Conservation (phyloP, 2,888 invertebrate species). For the Gisinianus flammeolus region DNA sequence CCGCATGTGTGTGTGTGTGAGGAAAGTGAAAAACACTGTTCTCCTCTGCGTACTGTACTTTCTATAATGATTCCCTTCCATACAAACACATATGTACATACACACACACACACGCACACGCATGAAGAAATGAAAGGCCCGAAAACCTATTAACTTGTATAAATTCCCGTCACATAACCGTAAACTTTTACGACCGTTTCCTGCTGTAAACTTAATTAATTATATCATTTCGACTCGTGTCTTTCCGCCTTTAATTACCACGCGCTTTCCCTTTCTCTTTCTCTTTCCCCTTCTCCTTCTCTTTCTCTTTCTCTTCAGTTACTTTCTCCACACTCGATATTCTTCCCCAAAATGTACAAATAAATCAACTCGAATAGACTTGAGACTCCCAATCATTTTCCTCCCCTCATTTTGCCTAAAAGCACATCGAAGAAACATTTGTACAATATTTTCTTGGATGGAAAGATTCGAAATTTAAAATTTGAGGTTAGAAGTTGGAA, state of each 20-base stretch:
- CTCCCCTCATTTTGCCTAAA: not conserved
- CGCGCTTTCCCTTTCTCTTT: not conserved
- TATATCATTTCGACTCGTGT: conserved; percentile 26
- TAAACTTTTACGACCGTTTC: conserved; percentile 23
- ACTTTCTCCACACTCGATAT: too few species aligned
- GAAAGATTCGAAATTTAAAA: not conserved
- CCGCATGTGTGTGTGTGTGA: not conserved
- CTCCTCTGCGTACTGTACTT: not conserved
- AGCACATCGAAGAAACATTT: too few species aligned
- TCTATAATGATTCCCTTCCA: too few species aligned
- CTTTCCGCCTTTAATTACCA: conserved; percentile 11
- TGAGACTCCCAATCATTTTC: not conserved
- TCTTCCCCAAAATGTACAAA: too few species aligned
- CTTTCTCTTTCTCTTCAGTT: too few species aligned
- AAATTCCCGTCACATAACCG: conserved; percentile 22
- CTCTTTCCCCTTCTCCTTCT: not conserved
- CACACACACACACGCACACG: not conserved
- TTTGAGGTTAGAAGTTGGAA: not conserved
- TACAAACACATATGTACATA: conserved; percentile 6
- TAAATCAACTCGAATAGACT: too few species aligned
- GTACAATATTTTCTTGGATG: too few species aligned
- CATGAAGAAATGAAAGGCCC: not conserved
- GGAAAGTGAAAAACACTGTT: not conserved
- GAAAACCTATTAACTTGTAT: not conserved
- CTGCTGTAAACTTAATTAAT: conserved; percentile 29